Evolutionary conservation across 2,113 vertebrate genomes (phyloP).

Genomic region (Sinocyclocheilus anshuiensis): DNA sequence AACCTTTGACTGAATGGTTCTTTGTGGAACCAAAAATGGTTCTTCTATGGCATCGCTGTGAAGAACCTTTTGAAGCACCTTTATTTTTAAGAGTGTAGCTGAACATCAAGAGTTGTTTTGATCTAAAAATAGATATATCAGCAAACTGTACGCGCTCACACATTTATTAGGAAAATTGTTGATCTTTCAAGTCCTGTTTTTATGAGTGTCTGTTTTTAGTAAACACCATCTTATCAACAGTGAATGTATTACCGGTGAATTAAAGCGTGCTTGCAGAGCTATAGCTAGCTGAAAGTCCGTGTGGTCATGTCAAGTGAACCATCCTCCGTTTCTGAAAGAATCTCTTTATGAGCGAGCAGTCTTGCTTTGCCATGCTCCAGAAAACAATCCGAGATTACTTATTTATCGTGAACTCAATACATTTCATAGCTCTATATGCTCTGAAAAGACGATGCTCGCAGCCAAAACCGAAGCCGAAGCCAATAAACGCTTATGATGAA

Average conservation of each 20-base stretch:
- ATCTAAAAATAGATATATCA: constrained; percentile 44
- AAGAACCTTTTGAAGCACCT: too few relatives aligned
- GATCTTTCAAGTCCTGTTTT: constrained; percentile 13
- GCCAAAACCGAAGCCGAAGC: constrained; percentile 47
- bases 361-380: constrained; percentile 41
- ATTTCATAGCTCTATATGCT: constrained; percentile 53
- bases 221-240: not conserved
- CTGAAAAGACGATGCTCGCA: constrained; percentile 64
- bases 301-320: constrained; percentile 49
- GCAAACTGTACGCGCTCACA: not conserved
- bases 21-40: too few relatives aligned
- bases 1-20: too few relatives aligned
- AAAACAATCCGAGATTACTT: constrained; percentile 58
- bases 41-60: too few relatives aligned
- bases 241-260: not conserved
- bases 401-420: constrained; percentile 48
- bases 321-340: constrained; percentile 64
- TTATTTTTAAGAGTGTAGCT: too few relatives aligned
- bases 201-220: not conserved
- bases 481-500: constrained; percentile 51
- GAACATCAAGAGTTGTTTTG: constrained; percentile 40
- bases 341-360: constrained; percentile 4
- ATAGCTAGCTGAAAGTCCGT: constrained; percentile 3
- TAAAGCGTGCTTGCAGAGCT: not conserved
- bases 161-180: constrained; percentile 41